Evolutionary conservation across 2,797 vertebrate genomes (phyloP).

Genomic region (Lagorchestes hirsutus): DNA sequence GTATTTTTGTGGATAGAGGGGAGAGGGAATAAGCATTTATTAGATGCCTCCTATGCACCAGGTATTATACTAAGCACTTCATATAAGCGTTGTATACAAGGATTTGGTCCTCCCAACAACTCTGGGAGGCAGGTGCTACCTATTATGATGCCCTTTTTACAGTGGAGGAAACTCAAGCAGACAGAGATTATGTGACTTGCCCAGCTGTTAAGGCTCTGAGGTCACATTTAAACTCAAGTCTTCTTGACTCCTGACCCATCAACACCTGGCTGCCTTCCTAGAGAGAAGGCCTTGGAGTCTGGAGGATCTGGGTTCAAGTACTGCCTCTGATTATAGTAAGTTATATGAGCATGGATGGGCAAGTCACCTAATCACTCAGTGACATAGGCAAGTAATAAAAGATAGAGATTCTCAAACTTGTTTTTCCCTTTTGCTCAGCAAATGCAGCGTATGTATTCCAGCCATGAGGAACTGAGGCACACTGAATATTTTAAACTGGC

Average conservation of each 20-base stretch:
- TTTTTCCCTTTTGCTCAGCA: neutral
- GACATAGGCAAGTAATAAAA: neutral
- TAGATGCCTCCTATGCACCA: neutral
- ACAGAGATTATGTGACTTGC: neutral
- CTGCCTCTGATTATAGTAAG: neutral
- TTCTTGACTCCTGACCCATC: neutral
- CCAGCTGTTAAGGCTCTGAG: neutral
- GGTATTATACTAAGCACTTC: neutral
- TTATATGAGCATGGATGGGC: neutral
- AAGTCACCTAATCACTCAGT: neutral
- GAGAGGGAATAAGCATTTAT: neutral
- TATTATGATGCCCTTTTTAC: neutral
- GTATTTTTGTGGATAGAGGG: neutral
- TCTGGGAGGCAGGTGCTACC: neutral
- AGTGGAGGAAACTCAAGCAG: neutral
- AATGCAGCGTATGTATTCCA: neutral
- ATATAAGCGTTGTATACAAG: neutral
- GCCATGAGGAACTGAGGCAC: neutral
- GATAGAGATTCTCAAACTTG: neutral
- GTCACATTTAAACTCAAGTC: neutral
- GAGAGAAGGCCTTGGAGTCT: neutral
- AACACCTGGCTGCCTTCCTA: neutral
- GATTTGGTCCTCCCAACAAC: neutral
- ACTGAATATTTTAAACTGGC: neutral
- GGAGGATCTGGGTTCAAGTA: neutral